Evolutionary conservation across 2,113 vertebrate genomes (phyloP).

Genomic region (Cyrtonyx montezumae): DNA sequence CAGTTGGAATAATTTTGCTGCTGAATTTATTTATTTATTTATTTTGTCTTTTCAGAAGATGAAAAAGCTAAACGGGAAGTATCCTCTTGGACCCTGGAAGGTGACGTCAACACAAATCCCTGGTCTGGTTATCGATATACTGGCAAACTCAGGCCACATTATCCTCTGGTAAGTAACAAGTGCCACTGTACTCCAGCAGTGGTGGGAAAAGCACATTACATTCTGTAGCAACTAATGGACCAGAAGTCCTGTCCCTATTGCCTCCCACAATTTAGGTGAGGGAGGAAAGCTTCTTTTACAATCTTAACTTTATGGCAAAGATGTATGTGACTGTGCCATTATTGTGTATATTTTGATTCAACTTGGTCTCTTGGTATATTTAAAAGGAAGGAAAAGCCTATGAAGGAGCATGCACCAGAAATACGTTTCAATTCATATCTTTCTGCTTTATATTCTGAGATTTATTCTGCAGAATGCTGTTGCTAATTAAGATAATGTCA

Average conservation of each 20-base stretch:
- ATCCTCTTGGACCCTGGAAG: constrained; percentile 87
- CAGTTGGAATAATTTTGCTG: neutral
- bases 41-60: constrained; percentile 81
- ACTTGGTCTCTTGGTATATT: neutral
- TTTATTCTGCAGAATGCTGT: neutral
- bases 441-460: neutral
- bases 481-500: neutral
- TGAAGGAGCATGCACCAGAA: neutral
- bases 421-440: neutral
- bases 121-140: constrained; percentile 97
- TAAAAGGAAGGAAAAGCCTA: neutral
- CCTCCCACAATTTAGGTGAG: neutral
- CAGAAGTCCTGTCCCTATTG: neutral
- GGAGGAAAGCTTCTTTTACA: neutral
- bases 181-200: neutral
- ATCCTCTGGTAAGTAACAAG: constrained; percentile 87
- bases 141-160: constrained; percentile 93
- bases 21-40: neutral
- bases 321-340: neutral
- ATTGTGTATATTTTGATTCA: neutral
- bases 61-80: constrained; percentile 89
- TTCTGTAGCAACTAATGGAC: neutral
- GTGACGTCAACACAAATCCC: constrained; percentile 93
- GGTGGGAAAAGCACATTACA: fast-evolving
- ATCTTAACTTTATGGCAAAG: neutral